A percentile compares a stretch with the other conserved stretches of the same genome.
Evolutionary conservation across 2,797 vertebrate genomes (phyloP).

Genomic region (Mus caroli): DNA sequence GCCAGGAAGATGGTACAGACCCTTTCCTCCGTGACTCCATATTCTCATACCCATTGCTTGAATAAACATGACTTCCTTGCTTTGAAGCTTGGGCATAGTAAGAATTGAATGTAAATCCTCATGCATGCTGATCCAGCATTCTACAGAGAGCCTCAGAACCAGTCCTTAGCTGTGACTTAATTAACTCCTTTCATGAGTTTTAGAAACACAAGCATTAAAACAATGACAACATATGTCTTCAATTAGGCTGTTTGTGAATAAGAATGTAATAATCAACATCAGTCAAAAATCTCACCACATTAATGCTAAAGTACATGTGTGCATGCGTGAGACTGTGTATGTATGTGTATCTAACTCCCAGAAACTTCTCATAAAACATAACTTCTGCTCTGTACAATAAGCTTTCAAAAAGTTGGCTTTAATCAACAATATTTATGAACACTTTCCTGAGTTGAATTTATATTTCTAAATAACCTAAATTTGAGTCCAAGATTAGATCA

Average conservation of each 20-base stretch:
- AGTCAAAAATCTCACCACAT: slow-evolving; percentile 10
- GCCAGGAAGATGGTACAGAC: not conserved
- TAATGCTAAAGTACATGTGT: not conserved
- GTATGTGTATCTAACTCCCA: not conserved
- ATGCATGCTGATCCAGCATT: not conserved
- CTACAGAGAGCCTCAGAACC: not conserved
- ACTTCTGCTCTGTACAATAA: not conserved
- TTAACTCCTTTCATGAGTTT: not conserved
- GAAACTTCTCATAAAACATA: not conserved
- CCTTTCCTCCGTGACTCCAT: not conserved
- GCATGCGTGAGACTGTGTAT: no score
- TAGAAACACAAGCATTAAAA: not conserved
- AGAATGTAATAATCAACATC: not conserved
- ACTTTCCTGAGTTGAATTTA: not conserved
- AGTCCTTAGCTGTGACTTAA: not conserved
- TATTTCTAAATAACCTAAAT: slow-evolving; percentile 11
- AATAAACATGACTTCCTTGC: no score
- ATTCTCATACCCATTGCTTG: no score
- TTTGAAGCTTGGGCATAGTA: not conserved
- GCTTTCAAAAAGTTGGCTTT: slow-evolving; percentile 31
- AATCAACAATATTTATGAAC: slow-evolving; percentile 18
- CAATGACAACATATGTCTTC: not conserved
- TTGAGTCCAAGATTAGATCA: not conserved
- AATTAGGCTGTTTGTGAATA: not conserved
- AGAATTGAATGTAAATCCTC: not conserved